Evolutionary conservation across 2,888 invertebrate species (phyloP).

Genomic region (Bellardia pandia): DNA sequence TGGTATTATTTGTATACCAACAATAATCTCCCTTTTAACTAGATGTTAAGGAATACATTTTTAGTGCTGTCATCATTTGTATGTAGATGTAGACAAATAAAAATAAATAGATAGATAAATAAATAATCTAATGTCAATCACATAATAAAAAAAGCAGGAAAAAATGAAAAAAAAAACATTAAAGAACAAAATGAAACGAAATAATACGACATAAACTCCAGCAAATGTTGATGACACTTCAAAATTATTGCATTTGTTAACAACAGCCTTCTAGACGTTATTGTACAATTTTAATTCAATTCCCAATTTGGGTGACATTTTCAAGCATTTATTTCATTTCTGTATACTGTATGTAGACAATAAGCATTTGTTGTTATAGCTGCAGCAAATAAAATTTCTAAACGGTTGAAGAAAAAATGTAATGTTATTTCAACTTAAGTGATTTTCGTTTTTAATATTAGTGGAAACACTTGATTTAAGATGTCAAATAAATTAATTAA

Average conservation of each 20-base stretch:
- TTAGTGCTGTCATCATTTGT: constrained; percentile 18
- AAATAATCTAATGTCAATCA: constrained; percentile 55
- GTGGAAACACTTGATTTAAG: neutral
- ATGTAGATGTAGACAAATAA: constrained; percentile 9
- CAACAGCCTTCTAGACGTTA: neutral
- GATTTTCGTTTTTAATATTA: neutral
- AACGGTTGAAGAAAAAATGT: neutral
- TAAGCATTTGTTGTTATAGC: constrained; percentile 12
- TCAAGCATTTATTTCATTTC: neutral
- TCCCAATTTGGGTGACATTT: neutral
- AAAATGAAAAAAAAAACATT: neutral
- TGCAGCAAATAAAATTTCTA: neutral
- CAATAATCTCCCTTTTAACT: constrained; percentile 7
- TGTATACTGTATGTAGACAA: neutral
- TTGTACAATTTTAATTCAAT: neutral
- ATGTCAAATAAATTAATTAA: neutral
- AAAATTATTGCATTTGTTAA: constrained; percentile 54
- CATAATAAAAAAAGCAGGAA: neutral
- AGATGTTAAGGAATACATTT: neutral
- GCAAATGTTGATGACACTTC: constrained; percentile 51
- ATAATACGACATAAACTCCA: neutral
- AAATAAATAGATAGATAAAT: constrained; percentile 10
- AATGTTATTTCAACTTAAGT: neutral
- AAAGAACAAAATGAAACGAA: constrained; percentile 10
- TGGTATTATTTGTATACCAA: constrained; percentile 28